Base-by-base conservation (phyloP, 2,797 vertebrate genomes). In the Galago senegalensis region DNA sequence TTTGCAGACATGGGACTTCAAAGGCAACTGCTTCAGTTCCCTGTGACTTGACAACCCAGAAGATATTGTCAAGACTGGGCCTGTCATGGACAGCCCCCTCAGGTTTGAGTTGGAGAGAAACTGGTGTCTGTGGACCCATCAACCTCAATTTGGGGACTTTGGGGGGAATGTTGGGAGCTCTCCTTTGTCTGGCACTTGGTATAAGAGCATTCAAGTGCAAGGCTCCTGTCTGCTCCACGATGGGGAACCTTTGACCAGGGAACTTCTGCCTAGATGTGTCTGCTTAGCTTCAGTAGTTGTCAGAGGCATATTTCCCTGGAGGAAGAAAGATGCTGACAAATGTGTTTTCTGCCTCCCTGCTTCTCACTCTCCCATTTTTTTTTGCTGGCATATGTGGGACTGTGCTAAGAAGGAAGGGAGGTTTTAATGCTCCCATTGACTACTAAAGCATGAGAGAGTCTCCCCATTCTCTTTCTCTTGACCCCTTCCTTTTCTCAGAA, bases 221-320 rank as follows among this genome's bases (percentile, higher is more conserved):
- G 40, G 25, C 61, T 95, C 63, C 72, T 89, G 65, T 25, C 43
- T 76, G 56, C 40, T 91, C 76, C 25, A 40, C 17, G 86, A 67
- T 70, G 73, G 72, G 84, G 70, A 73, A 34, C 9, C 20, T n/a
- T 43, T 80, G 76, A 49, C 61, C 29, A n/a, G 56, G 37, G 23
- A 29, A 70, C 31, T 85, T 89, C 23, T 87, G 92, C 53, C 86
- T 92, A 37, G 25, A 77, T 67, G 56, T 21, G 90, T 88, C 77
- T 85, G 58, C 92, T 87, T 43, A 60, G 16, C 37, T 84, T 61
- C 69, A 25, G n/a, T 67, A 75, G 56, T 23, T 27, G 7, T 23
- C 23, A 70, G 46, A 29, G 84, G 29, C 46, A 20, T 77, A 85
- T 85, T 94, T 93, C 82, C 77, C n/a, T 81, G 43, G 76, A 90